Percentiles rank a stretch among this genome's conserved stretches.
These are phyloP conservation scores for Crocidura indochinensis DNA, from an alignment of 2,797 vertebrate genomes.

Conservation along the genomic window DNA sequence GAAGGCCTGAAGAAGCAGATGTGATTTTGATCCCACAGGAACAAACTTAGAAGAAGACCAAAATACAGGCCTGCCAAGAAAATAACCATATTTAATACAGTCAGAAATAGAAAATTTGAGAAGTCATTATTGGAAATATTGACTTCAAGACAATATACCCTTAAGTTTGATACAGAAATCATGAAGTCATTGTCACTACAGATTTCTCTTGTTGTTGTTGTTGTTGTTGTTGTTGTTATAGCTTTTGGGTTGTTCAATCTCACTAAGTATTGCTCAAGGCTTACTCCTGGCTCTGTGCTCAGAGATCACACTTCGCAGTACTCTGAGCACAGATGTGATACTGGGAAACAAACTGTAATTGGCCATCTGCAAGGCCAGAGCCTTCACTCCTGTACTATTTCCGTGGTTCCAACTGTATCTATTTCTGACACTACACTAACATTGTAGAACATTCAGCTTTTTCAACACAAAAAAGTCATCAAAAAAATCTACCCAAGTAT, in stretches of 20 bases:
- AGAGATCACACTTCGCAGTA: too few species aligned
- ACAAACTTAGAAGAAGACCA: not conserved
- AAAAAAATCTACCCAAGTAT: not conserved
- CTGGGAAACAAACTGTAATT: too few species aligned
- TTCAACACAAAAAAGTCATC: not conserved
- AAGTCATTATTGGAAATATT: not conserved
- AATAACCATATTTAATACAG: not conserved
- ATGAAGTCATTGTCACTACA: not conserved
- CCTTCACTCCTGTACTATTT: too few species aligned
- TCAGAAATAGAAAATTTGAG: not conserved
- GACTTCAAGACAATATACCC: not conserved
- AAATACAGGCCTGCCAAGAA: not conserved
- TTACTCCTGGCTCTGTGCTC: too few species aligned
- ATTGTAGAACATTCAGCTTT: not conserved
- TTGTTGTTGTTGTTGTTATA: too few species aligned
- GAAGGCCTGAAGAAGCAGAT: not conserved
- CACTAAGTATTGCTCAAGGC: too few species aligned
- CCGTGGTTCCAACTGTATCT: not conserved
- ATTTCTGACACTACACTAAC: not conserved
- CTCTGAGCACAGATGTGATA: too few species aligned
- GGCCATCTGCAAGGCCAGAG: too few species aligned
- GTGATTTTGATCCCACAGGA: not conserved
- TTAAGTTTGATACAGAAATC: not conserved
- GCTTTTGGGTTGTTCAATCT: too few species aligned
- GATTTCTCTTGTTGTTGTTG: too few species aligned